Conservation (phyloP, 1,140 invertebrate species). For the Caerostris extrusa region DNA sequence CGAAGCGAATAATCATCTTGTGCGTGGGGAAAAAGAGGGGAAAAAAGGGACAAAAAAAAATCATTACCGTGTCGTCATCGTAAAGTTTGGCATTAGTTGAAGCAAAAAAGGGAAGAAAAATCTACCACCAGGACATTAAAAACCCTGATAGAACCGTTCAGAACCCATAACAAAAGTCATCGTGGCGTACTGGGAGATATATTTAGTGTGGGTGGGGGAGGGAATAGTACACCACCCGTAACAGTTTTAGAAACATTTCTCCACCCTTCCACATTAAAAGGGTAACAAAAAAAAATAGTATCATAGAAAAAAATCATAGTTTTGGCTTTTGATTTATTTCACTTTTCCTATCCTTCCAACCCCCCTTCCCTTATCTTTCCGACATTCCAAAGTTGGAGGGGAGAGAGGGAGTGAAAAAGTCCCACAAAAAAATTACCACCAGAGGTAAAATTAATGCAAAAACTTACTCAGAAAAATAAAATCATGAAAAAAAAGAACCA, state of each 20-base stretch:
- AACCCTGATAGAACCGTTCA: conserved; percentile 41
- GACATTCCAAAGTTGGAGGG: not conserved
- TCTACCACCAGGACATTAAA: conserved; percentile 63
- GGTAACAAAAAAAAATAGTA: conserved; percentile 17
- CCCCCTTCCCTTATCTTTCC: conserved; percentile 60
- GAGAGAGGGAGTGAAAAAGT: not conserved
- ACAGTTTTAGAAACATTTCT: conserved; percentile 58
- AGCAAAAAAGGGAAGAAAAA: conserved; percentile 53
- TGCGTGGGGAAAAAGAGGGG: not conserved
- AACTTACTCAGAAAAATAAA: conserved; percentile 18
- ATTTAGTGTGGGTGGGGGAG: not conserved
- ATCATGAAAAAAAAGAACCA: not conserved
- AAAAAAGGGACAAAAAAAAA: not conserved
- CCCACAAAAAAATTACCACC: conserved; percentile 56
- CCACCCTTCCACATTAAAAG: conserved; percentile 4
- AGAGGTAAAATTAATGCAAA: conserved; percentile 68
- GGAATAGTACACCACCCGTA: not conserved
- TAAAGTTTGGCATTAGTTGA: conserved; percentile 49
- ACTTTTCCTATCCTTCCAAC: conserved; percentile 54
- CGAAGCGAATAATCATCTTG: conserved; percentile 34
- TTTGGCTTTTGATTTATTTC: conserved; percentile 71
- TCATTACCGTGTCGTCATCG: conserved; percentile 14
- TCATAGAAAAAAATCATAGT: conserved; percentile 32
- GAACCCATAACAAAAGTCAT: conserved; percentile 54
- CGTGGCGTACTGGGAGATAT: conserved; percentile 29